A percentile compares a stretch with the other conserved stretches of the same genome.
Conservation (phyloP, 2,113 vertebrate species). For the Psephotus haematonotus region DNA sequence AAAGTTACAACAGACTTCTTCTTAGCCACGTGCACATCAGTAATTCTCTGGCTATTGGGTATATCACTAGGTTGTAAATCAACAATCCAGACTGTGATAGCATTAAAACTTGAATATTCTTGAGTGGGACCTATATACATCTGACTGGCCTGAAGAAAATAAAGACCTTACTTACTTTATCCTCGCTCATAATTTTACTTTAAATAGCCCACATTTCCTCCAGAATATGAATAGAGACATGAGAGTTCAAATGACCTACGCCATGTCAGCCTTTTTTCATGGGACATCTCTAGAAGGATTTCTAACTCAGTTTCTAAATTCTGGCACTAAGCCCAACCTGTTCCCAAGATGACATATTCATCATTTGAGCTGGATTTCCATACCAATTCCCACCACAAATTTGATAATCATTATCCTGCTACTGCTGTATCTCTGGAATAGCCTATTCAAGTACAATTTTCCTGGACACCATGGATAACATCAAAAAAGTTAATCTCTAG, state of each 20-base stretch:
- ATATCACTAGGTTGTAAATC: neutral
- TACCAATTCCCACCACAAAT: neutral
- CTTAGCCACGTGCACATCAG: neutral
- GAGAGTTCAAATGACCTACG: neutral
- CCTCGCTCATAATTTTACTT: neutral
- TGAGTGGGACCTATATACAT: neutral
- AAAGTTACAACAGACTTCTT: neutral
- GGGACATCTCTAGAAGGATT: neutral
- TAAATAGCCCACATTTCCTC: neutral
- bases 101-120: neutral
- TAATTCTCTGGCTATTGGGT: neutral
- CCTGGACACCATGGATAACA: neutral
- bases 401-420: neutral
- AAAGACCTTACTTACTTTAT: neutral
- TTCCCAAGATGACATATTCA: neutral
- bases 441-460: neutral
- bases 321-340: neutral
- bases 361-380: neutral
- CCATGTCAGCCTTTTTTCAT: neutral
- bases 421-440: neutral
- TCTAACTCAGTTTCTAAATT: neutral
- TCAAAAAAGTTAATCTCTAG: neutral
- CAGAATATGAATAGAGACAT: neutral
- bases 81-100: neutral
- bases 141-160: neutral